A percentile compares a stretch with the other conserved stretches of the same genome.
These are phyloP conservation scores for Tetrapedia diversipes DNA, from an alignment of 2,888 invertebrate species.

Conservation along the genomic window DNA sequence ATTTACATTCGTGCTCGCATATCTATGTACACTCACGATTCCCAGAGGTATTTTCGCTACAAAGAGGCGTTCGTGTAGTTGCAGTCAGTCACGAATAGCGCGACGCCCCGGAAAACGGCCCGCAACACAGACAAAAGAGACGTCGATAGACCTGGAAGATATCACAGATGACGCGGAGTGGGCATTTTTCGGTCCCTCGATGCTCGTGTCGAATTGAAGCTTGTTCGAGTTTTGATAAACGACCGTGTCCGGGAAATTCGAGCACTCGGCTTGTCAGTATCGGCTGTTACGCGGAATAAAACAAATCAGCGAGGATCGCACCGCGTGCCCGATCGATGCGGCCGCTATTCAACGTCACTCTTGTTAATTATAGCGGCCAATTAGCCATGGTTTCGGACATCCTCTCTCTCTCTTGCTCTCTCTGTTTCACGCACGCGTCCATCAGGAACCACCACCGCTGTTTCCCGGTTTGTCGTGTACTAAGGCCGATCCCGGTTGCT, in stretches of 20 bases:
- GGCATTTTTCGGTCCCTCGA: not conserved
- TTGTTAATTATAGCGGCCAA: slow-evolving; percentile 78
- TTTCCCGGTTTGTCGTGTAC: slow-evolving; percentile 11
- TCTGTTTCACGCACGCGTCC: slow-evolving; percentile 19
- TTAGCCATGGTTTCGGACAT: slow-evolving; percentile 71
- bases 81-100: not conserved
- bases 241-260: slow-evolving; percentile 29
- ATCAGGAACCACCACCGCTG: slow-evolving; percentile 19
- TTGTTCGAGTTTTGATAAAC: slow-evolving; percentile 30
- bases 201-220: not conserved
- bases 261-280: slow-evolving; percentile 22
- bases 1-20: not conserved
- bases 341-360: slow-evolving; percentile 60
- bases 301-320: slow-evolving; percentile 54
- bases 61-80: slow-evolving; percentile 1
- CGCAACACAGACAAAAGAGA: not conserved
- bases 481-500: slow-evolving; percentile 25
- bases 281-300: slow-evolving; percentile 42
- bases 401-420: not conserved
- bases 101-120: not conserved
- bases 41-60: not conserved
- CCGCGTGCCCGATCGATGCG: slow-evolving; percentile 42
- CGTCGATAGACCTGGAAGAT: too few species aligned
- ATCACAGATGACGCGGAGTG: not conserved
- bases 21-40: not conserved